phyloP scores from a whole-genome alignment of 1,140 invertebrate genomes.

The Cyclina sinensis region DNA sequence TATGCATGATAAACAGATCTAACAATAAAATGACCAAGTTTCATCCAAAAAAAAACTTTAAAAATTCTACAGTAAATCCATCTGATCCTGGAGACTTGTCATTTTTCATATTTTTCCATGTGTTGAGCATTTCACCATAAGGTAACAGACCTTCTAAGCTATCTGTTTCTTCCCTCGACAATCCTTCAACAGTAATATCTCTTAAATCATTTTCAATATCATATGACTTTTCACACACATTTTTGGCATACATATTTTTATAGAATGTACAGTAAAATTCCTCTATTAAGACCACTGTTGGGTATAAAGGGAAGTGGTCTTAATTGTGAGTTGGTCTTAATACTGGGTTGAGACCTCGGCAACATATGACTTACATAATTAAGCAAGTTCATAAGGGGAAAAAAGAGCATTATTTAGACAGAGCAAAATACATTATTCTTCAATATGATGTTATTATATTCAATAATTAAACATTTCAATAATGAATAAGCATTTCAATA shows the following conservation, averaged over 20 bases:
- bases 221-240: not conserved
- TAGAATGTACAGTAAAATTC: too few species aligned
- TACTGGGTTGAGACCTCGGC: too few species aligned
- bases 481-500: too few species aligned
- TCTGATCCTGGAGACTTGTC: not conserved
- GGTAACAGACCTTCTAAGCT: conserved; percentile 1
- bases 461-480: too few species aligned
- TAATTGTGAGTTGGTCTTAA: too few species aligned
- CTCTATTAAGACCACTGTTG: too few species aligned
- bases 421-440: too few species aligned
- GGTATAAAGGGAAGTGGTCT: too few species aligned
- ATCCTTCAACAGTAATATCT: not conserved
- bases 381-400: too few species aligned
- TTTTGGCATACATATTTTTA: conserved; percentile 4
- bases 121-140: not conserved
- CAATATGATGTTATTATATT: too few species aligned
- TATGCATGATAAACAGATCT: conserved; percentile 20
- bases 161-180: not conserved
- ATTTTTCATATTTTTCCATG: conserved; percentile 48
- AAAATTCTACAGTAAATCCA: conserved; percentile 5
- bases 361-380: too few species aligned
- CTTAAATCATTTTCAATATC: not conserved
- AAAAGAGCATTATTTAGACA: too few species aligned
- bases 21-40: conserved; percentile 26
- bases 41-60: conserved; percentile 51